These are phyloP conservation scores for Uromys caudimaculatus DNA, from an alignment of 2,797 vertebrate species.

Conservation along the genomic window DNA sequence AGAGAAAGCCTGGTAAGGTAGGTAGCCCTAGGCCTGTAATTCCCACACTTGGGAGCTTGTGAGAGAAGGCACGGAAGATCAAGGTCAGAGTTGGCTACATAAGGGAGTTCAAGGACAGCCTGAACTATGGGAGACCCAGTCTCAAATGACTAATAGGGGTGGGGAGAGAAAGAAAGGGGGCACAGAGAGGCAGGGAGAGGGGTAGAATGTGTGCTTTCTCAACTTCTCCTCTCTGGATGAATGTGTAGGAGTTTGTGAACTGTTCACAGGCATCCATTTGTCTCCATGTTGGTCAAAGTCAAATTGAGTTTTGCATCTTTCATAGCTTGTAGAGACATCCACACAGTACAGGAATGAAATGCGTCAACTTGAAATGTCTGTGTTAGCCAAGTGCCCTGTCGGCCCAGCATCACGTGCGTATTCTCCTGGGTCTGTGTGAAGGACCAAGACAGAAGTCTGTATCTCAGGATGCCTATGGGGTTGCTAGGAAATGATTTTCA, in stretches of 20 bases:
- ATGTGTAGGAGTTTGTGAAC: not conserved
- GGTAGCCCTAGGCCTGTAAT: not conserved
- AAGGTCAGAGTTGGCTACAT: not conserved
- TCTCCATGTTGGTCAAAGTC: conserved; percentile 8
- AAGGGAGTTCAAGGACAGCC: not conserved
- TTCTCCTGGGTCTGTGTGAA: conserved; percentile 54
- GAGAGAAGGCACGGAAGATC: not conserved
- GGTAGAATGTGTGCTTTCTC: not conserved
- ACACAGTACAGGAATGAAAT: not conserved
- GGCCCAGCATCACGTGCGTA: not conserved
- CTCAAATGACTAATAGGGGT: not conserved
- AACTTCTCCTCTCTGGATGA: not conserved
- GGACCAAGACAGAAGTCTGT: conserved; percentile 53
- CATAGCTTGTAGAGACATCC: not conserved
- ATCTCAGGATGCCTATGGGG: conserved; percentile 59
- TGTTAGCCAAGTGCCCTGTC: not conserved
- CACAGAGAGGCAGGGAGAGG: not conserved
- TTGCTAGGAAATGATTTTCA: conserved; percentile 84
- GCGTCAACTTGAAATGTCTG: conserved; percentile 16
- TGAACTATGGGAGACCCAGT: not conserved
- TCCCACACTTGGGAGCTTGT: not conserved
- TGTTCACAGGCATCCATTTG: not conserved
- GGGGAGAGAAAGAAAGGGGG: not conserved
- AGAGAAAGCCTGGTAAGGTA: not conserved
- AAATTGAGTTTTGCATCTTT: not conserved